Percentiles rank a stretch among this genome's conserved stretches.
Conservation (phyloP, 30 jellyfish, hydroid and myxozoan species). For the Rhopilema esculentum region DNA sequence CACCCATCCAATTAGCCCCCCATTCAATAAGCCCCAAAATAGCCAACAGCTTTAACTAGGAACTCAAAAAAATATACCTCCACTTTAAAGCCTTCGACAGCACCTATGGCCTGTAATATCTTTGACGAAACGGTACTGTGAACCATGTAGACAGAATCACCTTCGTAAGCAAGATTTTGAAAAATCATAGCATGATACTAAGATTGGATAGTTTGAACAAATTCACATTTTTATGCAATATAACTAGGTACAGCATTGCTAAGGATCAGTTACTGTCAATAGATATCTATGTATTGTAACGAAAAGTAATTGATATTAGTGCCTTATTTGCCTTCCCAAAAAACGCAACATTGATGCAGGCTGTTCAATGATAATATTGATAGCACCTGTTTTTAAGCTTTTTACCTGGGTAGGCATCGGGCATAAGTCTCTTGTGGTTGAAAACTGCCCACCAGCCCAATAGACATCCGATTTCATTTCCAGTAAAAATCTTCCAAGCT, state of each 20-base stretch:
- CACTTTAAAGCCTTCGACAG: constrained; percentile 81
- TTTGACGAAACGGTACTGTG: constrained; percentile 93
- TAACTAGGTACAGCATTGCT: background rate
- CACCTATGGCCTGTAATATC: constrained; percentile 78
- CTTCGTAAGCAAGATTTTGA: constrained; percentile 21
- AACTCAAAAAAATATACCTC: constrained; percentile 34
- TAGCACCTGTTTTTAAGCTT: no score
- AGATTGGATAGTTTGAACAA: background rate
- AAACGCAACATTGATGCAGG: no score
- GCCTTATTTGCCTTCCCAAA: no score
- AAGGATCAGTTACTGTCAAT: background rate
- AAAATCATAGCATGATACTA: background rate
- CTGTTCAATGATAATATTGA: no score
- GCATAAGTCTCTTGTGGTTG: constrained; percentile 63
- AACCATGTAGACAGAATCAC: constrained; percentile 86
- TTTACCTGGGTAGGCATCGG: constrained; percentile 87
- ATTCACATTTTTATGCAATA: background rate
- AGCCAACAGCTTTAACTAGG: background rate
- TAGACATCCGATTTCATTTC: constrained; percentile 88
- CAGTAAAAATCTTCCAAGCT: constrained; percentile 89
- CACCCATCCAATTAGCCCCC: no score
- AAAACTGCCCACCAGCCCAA: constrained; percentile 95
- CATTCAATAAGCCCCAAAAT: no score
- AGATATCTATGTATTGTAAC: background rate
- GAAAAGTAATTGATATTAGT: no score